These are phyloP conservation scores for Acrossocheilus wenchowensis DNA, from an alignment of 2,797 vertebrate genomes.

Conservation along the genomic window DNA sequence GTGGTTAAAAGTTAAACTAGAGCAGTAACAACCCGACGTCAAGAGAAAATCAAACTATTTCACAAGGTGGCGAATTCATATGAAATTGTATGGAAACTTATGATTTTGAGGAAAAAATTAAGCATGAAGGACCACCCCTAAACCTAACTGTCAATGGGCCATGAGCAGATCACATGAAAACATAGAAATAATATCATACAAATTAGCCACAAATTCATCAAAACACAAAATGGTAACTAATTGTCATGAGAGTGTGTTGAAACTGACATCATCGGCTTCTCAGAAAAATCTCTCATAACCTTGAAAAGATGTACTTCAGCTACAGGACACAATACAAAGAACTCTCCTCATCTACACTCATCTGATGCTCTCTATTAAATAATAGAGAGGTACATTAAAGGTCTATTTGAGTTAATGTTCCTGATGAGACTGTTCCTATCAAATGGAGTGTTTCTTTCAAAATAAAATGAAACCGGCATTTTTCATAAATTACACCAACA, in stretches of 20 bases:
- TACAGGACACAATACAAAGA: not conserved
- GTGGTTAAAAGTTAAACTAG: not conserved
- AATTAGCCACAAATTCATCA: not conserved
- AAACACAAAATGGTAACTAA: not conserved
- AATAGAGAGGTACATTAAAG: constrained; percentile 25
- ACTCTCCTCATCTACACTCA: not conserved
- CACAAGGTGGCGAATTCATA: not conserved
- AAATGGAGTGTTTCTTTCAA: constrained; percentile 12
- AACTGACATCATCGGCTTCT: not conserved
- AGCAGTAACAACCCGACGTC: not conserved
- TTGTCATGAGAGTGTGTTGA: not conserved
- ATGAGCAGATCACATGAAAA: not conserved
- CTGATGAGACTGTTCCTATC: not conserved
- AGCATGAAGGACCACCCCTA: not conserved
- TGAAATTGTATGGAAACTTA: not conserved
- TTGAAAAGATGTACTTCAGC: not conserved
- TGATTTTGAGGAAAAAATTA: not conserved
- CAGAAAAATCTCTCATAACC: not conserved
- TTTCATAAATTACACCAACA: constrained; percentile 34
- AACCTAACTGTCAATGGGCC: not conserved
- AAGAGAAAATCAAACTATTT: not conserved
- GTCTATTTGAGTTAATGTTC: constrained; percentile 27
- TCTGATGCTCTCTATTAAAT: constrained; percentile 10
- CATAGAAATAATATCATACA: not conserved
- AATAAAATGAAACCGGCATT: not conserved